Evolutionary conservation across 2,888 invertebrate species (phyloP).

Genomic region (Hololepta plana): DNA sequence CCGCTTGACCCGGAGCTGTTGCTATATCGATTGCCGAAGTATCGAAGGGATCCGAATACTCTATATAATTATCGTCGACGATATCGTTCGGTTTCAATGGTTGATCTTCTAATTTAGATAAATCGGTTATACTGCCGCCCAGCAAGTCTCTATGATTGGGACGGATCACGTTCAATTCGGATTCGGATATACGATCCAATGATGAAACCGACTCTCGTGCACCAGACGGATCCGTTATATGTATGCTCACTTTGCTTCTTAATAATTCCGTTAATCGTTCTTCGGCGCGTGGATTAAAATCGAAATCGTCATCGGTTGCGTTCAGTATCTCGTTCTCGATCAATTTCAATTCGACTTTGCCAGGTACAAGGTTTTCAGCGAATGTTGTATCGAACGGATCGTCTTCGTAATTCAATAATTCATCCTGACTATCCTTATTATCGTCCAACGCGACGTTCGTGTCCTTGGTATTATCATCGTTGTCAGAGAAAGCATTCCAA

Average conservation of each 20-base stretch:
- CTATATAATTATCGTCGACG: conserved; percentile 33
- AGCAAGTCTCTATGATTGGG: conserved; percentile 44
- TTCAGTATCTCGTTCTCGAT: conserved; percentile 38
- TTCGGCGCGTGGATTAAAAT: conserved; percentile 13
- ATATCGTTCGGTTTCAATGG: conserved; percentile 42
- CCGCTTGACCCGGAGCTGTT: conserved; percentile 57
- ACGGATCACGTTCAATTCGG: conserved; percentile 27
- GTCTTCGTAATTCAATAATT: conserved; percentile 32
- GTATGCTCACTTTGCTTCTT: conserved; percentile 32
- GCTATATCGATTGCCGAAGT: conserved; percentile 58
- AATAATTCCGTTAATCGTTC: conserved; percentile 12
- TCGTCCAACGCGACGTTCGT: background rate
- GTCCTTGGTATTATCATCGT: background rate
- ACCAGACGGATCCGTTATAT: conserved; percentile 45
- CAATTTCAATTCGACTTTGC: conserved; percentile 37
- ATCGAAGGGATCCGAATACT: conserved; percentile 69
- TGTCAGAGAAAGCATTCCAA: conserved; percentile 41
- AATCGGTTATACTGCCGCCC: conserved; percentile 59
- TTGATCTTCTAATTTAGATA: conserved; percentile 46
- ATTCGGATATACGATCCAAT: conserved; percentile 25
- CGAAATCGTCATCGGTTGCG: conserved; percentile 26
- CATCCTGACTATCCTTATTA: conserved; percentile 14
- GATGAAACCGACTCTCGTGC: conserved; percentile 34
- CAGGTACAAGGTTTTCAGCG: conserved; percentile 56
- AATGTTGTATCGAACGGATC: conserved; percentile 80